Percentiles rank a stretch among this genome's conserved stretches.
Evolutionary conservation across 1,140 invertebrate species (phyloP).

Genomic region (Drosophila azteca): DNA sequence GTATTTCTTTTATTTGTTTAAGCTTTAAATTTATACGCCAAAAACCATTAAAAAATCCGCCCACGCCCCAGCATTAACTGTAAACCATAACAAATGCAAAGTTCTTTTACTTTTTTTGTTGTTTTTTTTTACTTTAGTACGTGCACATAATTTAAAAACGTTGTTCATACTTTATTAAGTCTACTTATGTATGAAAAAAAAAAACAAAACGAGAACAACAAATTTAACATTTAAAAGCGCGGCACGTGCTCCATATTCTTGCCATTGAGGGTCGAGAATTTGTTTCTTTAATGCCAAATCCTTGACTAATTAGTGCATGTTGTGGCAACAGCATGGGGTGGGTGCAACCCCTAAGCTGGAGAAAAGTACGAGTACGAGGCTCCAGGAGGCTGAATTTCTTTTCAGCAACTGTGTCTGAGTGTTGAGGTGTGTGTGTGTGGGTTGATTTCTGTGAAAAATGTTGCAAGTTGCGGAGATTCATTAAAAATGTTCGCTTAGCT

Average conservation of each 20-base stretch:
- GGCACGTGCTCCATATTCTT: slow-evolving; percentile 49
- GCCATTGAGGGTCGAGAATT: slow-evolving; percentile 20
- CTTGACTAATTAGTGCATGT: slow-evolving; percentile 68
- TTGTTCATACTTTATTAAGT: slow-evolving; percentile 18
- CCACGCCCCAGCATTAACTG: not conserved
- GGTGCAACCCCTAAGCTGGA: slow-evolving; percentile 30
- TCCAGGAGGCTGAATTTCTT: slow-evolving; percentile 15
- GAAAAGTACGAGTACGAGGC: slow-evolving; percentile 31
- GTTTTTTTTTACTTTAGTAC: slow-evolving; percentile 23
- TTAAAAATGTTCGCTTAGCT: slow-evolving; percentile 68
- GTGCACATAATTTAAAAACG: slow-evolving; percentile 56
- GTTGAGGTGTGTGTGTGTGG: not conserved
- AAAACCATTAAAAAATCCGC: too few species aligned
- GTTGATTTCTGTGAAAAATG: slow-evolving; percentile 3
- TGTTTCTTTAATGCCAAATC: slow-evolving; percentile 50
- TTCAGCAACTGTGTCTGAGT: not conserved
- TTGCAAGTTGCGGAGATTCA: slow-evolving; percentile 44
- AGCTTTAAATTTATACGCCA: too few species aligned
- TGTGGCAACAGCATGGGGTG: not conserved
- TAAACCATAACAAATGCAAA: slow-evolving; percentile 19
- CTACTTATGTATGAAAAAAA: not conserved
- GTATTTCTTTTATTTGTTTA: too few species aligned
- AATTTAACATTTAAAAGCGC: slow-evolving; percentile 52
- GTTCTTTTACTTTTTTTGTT: slow-evolving; percentile 22
- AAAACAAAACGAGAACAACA: not conserved